Percentiles rank a stretch among this genome's conserved stretches.
Evolutionary conservation across 2,797 vertebrate genomes (phyloP).

Genomic region (Mustela erminea): DNA sequence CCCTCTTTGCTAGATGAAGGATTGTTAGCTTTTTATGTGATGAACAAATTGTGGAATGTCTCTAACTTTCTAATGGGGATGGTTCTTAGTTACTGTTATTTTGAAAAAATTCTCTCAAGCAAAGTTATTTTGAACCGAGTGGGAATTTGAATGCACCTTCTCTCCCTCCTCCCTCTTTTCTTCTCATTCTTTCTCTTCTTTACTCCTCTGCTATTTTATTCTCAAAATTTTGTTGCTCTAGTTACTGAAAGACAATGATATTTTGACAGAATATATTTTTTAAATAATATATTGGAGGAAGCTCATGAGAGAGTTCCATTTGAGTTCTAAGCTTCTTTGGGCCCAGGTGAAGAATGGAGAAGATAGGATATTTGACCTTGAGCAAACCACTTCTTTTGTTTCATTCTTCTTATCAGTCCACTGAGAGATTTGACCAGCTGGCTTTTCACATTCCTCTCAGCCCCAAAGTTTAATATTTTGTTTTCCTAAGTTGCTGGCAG

Average conservation of each 20-base stretch:
- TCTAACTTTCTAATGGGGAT: constrained; percentile 39
- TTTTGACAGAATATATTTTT: background rate
- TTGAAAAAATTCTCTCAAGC: constrained; percentile 44
- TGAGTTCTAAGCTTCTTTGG: background rate
- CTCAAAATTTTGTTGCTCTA: background rate
- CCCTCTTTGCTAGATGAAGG: constrained; percentile 61
- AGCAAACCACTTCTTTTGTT: background rate
- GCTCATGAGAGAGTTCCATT: background rate
- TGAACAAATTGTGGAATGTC: background rate
- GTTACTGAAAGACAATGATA: background rate
- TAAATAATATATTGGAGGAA: background rate
- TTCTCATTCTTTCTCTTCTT: background rate
- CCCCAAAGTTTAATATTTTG: constrained; percentile 44
- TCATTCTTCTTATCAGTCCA: background rate
- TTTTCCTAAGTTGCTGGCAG: constrained; percentile 53
- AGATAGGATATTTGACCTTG: background rate
- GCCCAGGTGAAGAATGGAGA: background rate
- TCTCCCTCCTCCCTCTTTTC: background rate
- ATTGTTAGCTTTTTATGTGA: constrained; percentile 1
- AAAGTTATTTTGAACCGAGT: constrained; percentile 17
- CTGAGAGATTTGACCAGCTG: background rate
- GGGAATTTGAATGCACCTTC: background rate
- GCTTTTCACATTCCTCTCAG: constrained; percentile 19
- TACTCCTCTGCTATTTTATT: background rate
- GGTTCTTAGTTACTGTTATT: constrained; percentile 13